A percentile compares a stretch with the other conserved stretches of the same genome.
Conservation (phyloP, 2,888 invertebrate genomes). For the Aphrophora alni region DNA sequence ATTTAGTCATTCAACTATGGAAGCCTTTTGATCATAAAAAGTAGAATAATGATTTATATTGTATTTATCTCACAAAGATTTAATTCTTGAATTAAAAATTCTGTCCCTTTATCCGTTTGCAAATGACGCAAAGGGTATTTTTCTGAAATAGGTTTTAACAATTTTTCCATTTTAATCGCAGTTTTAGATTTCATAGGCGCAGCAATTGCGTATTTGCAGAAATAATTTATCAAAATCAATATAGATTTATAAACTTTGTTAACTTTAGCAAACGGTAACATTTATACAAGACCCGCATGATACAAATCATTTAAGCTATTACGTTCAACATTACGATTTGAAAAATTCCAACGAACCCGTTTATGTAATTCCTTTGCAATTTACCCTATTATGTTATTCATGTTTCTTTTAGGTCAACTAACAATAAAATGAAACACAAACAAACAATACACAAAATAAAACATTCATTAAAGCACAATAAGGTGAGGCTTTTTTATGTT, state of each 20-base stretch:
- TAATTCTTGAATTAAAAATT: constrained; percentile 40
- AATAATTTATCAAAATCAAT: constrained; percentile 9
- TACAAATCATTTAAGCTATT: constrained; percentile 33
- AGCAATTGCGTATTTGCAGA: constrained; percentile 7
- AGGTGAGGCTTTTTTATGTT: too few relatives aligned
- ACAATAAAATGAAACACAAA: too few relatives aligned
- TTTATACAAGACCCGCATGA: constrained; percentile 34
- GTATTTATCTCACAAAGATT: constrained; percentile 31
- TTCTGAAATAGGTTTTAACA: constrained; percentile 12
- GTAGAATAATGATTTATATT: too few relatives aligned
- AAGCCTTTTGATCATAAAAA: constrained; percentile 20
- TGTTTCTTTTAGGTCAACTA: too few relatives aligned
- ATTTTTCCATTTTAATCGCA: not conserved
- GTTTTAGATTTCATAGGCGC: constrained; percentile 27
- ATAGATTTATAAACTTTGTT: constrained; percentile 16
- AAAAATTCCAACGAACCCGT: constrained; percentile 20
- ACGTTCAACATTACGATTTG: not conserved
- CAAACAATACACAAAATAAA: too few relatives aligned
- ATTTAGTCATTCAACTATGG: too few relatives aligned
- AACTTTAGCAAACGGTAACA: constrained; percentile 6
- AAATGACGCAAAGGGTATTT: constrained; percentile 25
- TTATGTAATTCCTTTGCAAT: constrained; percentile 33
- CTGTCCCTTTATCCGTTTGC: constrained; percentile 42
- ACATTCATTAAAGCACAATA: too few relatives aligned
- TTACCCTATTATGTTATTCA: not conserved